A percentile compares a stretch with the other conserved stretches of the same genome.
Conservation (phyloP, 1,140 invertebrate genomes). For the Archegozetes longisetosus region DNA sequence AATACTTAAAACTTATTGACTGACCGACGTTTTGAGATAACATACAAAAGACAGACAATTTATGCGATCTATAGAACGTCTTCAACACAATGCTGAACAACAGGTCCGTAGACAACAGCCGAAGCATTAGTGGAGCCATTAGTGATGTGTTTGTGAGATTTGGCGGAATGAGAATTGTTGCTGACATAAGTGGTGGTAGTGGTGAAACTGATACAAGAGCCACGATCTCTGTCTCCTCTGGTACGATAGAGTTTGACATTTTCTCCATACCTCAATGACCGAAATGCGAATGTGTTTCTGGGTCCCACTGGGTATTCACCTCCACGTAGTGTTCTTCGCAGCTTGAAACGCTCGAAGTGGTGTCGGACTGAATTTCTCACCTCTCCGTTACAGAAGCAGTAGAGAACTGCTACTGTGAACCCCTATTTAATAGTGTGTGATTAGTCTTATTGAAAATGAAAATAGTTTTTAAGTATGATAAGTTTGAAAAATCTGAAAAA, state of each 20-base stretch:
- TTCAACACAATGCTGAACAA: not conserved
- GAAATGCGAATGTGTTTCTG: conserved; percentile 8
- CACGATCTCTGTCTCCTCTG: conserved; percentile 6
- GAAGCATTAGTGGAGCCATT: not conserved
- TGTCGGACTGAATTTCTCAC: conserved; percentile 66
- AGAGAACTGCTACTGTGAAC: conserved; percentile 62
- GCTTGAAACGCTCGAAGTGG: conserved; percentile 60
- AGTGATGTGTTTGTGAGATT: not conserved
- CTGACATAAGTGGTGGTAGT: conserved; percentile 17
- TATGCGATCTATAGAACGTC: not conserved
- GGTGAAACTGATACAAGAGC: conserved; percentile 18
- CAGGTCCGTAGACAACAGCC: not conserved
- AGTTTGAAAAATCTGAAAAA: not conserved
- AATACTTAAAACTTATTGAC: too few relatives aligned
- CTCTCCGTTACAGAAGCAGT: conserved; percentile 77
- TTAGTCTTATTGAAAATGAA: not conserved
- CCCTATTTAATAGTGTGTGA: conserved; percentile 41
- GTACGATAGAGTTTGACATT: conserved; percentile 11
- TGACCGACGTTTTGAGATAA: too few relatives aligned
- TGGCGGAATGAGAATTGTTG: not conserved
- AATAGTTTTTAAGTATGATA: not conserved
- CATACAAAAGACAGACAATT: too few relatives aligned
- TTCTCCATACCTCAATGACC: conserved; percentile 12
- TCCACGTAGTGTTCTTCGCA: conserved; percentile 24
- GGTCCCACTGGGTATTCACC: conserved; percentile 7